These are phyloP conservation scores for Dryocosmus kuriphilus DNA, from an alignment of 2,888 invertebrate genomes.

Conservation along the genomic window DNA sequence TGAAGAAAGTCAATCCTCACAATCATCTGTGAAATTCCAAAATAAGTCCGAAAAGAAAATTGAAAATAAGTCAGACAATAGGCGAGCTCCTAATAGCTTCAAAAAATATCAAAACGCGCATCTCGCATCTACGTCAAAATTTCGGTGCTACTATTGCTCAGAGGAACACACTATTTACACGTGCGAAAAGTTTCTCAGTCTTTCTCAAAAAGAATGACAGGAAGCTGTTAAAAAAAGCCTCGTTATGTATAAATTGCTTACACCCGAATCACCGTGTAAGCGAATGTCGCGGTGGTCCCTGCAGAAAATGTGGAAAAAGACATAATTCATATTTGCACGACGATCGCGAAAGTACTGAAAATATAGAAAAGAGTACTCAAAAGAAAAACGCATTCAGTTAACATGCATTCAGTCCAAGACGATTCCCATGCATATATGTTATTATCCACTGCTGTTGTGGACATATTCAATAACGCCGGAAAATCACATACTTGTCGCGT, in stretches of 20 bases:
- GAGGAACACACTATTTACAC: neutral
- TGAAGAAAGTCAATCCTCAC: no score
- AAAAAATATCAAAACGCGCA: no score
- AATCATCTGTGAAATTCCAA: neutral
- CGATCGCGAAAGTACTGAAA: neutral
- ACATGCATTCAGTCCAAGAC: neutral
- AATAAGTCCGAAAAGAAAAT: neutral
- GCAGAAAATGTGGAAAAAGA: neutral
- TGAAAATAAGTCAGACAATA: no score
- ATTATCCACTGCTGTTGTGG: no score
- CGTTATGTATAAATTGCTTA: neutral
- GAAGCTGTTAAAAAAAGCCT: neutral
- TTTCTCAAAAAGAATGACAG: neutral
- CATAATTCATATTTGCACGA: neutral
- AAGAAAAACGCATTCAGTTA: neutral
- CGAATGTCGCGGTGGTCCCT: neutral
- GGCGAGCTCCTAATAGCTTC: no score
- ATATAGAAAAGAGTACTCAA: neutral
- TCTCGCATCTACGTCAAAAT: no score
- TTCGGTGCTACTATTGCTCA: no score
- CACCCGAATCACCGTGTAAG: neutral
- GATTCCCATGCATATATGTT: neutral
- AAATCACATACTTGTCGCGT: no score
- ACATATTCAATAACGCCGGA: no score
- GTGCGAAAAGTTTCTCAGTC: neutral